These are phyloP conservation scores for Heliconius himera DNA, from an alignment of 1,140 invertebrate genomes.

Conservation along the genomic window DNA sequence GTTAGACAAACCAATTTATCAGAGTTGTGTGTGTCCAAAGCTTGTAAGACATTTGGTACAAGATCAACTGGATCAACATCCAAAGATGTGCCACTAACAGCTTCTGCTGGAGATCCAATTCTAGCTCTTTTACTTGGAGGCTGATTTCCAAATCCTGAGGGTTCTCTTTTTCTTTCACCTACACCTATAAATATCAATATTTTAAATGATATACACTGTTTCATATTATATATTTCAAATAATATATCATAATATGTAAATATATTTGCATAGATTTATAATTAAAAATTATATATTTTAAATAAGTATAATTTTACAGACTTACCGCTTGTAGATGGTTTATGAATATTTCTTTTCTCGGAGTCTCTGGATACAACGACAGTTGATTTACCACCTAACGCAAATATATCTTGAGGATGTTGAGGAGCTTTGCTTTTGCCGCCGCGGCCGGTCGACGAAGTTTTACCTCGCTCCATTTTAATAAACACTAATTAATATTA, in stretches of 20 bases:
- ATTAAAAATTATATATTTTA: too few relatives aligned
- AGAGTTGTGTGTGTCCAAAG: slow-evolving; percentile 76
- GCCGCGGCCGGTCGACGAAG: slow-evolving; percentile 72
- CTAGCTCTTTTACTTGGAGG: slow-evolving; percentile 73
- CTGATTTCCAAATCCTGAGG: slow-evolving; percentile 65
- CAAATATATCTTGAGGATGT: slow-evolving; percentile 79
- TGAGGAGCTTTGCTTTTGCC: slow-evolving; percentile 78
- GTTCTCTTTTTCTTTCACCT: slow-evolving; percentile 74
- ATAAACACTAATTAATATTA: neutral
- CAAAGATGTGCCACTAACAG: slow-evolving; percentile 68
- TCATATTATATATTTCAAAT: too few relatives aligned
- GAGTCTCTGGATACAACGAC: slow-evolving; percentile 75
- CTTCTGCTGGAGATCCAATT: slow-evolving; percentile 76
- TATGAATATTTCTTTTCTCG: slow-evolving; percentile 78
- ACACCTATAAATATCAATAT: slow-evolving; percentile 50
- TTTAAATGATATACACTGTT: too few relatives aligned
- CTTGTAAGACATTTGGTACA: slow-evolving; percentile 74
- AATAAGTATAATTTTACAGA: neutral
- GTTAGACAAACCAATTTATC: slow-evolving; percentile 71
- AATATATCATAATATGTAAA: too few relatives aligned
- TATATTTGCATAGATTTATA: too few relatives aligned
- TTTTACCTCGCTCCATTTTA: slow-evolving; percentile 75
- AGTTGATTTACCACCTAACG: slow-evolving; percentile 75
- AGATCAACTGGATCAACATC: slow-evolving; percentile 79
- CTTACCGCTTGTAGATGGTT: slow-evolving; percentile 75